Percentiles rank a stretch among this genome's conserved stretches.
Evolutionary conservation across 1,140 invertebrate species (phyloP).

Genomic region (Lutraria rhynchaena): DNA sequence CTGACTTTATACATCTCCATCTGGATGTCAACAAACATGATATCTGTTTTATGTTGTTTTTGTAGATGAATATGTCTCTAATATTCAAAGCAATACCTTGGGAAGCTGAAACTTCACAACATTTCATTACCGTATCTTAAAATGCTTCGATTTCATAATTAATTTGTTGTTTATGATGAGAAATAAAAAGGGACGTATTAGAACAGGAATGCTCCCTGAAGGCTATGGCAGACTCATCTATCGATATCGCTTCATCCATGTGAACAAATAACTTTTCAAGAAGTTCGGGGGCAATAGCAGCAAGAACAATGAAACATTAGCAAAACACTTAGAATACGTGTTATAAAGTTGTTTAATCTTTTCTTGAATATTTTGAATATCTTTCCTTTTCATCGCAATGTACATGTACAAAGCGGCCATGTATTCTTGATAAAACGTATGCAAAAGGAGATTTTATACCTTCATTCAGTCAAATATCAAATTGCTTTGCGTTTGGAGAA

Average conservation of each 20-base stretch:
- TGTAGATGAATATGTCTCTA: conserved; percentile 17
- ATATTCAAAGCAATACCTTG: neutral
- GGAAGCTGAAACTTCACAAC: neutral
- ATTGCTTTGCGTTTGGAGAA: conserved; percentile 9
- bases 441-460: conserved; percentile 3
- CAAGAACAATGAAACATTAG: conserved; percentile 8
- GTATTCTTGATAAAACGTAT: conserved; percentile 9
- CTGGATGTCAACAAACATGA: neutral
- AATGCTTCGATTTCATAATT: neutral
- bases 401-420: conserved; percentile 8
- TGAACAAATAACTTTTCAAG: neutral
- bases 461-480: neutral
- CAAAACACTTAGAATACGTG: neutral
- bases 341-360: neutral
- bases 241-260: neutral
- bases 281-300: neutral
- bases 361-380: neutral
- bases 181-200: neutral
- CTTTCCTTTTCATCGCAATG: neutral
- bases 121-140: conserved; percentile 1
- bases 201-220: conserved; percentile 15
- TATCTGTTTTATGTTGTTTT: neutral
- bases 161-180: neutral
- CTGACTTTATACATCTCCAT: neutral
- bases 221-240: neutral